These are phyloP conservation scores for Melipona bicolor DNA, from an alignment of 2,888 invertebrate species.

Conservation along the genomic window DNA sequence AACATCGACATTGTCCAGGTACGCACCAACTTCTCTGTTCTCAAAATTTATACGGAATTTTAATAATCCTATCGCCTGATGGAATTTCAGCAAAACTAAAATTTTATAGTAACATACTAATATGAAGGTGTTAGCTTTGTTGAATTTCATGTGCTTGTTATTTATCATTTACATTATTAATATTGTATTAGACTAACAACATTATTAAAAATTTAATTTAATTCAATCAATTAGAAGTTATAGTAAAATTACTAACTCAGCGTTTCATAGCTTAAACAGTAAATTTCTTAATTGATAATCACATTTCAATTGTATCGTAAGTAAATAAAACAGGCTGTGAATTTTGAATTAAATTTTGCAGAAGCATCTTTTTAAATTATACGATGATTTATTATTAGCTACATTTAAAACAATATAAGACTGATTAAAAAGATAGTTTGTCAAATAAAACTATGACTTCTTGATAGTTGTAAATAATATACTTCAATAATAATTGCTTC, in stretches of 20 bases:
- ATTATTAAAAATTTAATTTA: not conserved
- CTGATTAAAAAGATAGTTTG: slow-evolving; percentile 34
- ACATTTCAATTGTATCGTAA: not conserved
- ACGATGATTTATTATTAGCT: not conserved
- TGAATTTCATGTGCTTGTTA: slow-evolving; percentile 29
- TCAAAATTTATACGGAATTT: slow-evolving; percentile 46
- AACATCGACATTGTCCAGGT: slow-evolving; percentile 86
- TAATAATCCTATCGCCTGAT: slow-evolving; percentile 63
- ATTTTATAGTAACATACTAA: slow-evolving; percentile 43
- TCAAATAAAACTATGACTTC: not conserved
- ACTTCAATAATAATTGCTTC: not conserved
- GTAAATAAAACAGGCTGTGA: slow-evolving; percentile 49
- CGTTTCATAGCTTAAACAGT: not conserved
- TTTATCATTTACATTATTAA: slow-evolving; percentile 14
- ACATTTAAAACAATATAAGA: slow-evolving; percentile 31
- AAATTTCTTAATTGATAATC: not conserved
- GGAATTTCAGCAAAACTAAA: not conserved
- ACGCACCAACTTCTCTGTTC: slow-evolving; percentile 66
- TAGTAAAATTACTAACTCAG: slow-evolving; percentile 19
- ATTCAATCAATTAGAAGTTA: not conserved
- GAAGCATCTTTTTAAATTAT: not conserved
- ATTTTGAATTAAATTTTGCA: slow-evolving; percentile 11
- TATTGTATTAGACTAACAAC: slow-evolving; percentile 33
- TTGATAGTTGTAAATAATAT: slow-evolving; percentile 12
- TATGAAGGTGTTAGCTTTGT: slow-evolving; percentile 29